Conservation (phyloP, 1,140 invertebrate species). For the Caerostris extrusa region DNA sequence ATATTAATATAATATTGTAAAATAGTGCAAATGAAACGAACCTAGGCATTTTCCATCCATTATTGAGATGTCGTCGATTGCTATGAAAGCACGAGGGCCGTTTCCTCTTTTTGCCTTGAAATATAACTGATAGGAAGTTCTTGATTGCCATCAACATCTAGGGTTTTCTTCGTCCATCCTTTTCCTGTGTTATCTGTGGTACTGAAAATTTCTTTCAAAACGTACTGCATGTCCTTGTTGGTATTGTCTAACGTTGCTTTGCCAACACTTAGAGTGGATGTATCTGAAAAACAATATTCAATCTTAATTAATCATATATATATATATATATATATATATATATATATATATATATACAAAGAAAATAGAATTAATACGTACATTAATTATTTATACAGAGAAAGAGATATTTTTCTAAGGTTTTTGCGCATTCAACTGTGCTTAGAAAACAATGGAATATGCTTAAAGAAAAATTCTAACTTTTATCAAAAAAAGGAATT, state of each 20-base stretch:
- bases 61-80: conserved; percentile 65
- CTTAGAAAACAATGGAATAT: too few relatives aligned
- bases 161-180: not conserved
- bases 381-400: not conserved
- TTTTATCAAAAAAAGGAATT: too few relatives aligned
- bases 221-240: conserved; percentile 52
- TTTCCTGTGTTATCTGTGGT: not conserved
- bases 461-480: too few relatives aligned
- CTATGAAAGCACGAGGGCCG: conserved; percentile 48
- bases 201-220: not conserved
- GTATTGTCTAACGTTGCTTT: conserved; percentile 45
- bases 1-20: too few relatives aligned
- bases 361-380: not conserved
- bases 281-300: conserved; percentile 9
- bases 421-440: too few relatives aligned
- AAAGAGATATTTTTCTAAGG: too few relatives aligned
- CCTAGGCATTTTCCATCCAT: conserved; percentile 37
- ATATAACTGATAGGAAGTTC: conserved; percentile 34
- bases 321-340: not conserved
- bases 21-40: not conserved
- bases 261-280: conserved; percentile 17
- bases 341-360: not conserved
- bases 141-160: not conserved
- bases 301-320: not conserved
- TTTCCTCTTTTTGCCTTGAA: conserved; percentile 43